Evolutionary conservation across 2,888 invertebrate species (phyloP).

Genomic region (Platycnemis pennipes): DNA sequence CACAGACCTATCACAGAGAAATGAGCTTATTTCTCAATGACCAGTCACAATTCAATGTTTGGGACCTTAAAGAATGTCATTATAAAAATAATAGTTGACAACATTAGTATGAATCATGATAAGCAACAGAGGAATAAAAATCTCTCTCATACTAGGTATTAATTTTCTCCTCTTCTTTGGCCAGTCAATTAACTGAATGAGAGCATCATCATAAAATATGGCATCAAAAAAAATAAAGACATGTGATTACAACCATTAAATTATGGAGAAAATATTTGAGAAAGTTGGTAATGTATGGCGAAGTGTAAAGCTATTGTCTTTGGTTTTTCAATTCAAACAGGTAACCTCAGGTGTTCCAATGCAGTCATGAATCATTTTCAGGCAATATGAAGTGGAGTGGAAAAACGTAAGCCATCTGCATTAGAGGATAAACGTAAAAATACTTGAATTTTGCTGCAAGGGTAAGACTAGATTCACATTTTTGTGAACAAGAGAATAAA

Average conservation of each 20-base stretch:
- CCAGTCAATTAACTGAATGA: neutral
- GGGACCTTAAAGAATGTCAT: neutral
- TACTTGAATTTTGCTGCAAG: neutral
- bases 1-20: too few relatives aligned
- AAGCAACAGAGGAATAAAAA: neutral
- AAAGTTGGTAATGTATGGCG: neutral
- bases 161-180: neutral
- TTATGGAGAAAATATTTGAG: neutral
- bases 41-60: neutral
- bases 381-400: neutral
- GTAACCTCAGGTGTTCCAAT: constrained; percentile 3
- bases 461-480: neutral
- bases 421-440: neutral
- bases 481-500: neutral
- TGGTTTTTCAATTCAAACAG: neutral
- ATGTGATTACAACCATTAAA: neutral
- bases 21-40: too few relatives aligned
- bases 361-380: neutral
- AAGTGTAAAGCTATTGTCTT: neutral
- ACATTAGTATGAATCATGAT: neutral
- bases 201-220: neutral
- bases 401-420: neutral
- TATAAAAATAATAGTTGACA: neutral
- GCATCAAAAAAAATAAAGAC: neutral
- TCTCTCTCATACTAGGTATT: too few relatives aligned